Evolutionary conservation across 1,140 invertebrate species (phyloP).

Genomic region (Hesperophylax magnus): DNA sequence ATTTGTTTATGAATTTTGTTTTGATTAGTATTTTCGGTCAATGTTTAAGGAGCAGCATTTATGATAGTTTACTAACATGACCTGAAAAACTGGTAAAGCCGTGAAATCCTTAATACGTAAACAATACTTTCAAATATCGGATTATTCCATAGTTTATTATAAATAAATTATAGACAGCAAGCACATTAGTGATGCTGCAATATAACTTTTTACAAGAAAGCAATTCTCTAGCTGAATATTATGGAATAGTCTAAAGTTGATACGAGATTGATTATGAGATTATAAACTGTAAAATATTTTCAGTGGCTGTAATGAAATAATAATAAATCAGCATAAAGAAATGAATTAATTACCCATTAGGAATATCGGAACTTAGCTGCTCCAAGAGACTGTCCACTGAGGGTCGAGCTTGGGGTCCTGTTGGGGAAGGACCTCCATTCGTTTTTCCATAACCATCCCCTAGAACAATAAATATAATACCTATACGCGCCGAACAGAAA

Average conservation of each 20-base stretch:
- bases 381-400: constrained; percentile 91
- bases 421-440: constrained; percentile 66
- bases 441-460: constrained; percentile 63
- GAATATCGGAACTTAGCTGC: constrained; percentile 84
- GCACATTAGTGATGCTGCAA: too few species aligned
- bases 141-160: too few species aligned
- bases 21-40: not conserved
- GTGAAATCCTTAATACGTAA: not conserved
- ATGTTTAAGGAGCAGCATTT: not conserved
- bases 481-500: too few species aligned
- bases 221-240: too few species aligned
- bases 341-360: constrained; percentile 78
- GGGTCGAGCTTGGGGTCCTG: constrained; percentile 70
- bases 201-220: too few species aligned
- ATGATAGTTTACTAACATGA: not conserved
- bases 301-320: not conserved
- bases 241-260: too few species aligned
- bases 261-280: too few species aligned
- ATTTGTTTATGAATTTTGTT: not conserved
- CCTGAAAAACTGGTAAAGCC: not conserved
- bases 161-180: too few species aligned
- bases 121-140: not conserved
- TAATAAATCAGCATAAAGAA: not conserved
- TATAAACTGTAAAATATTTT: too few species aligned
- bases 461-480: constrained; percentile 14